phyloP scores from a whole-genome alignment of 2,797 vertebrate genomes.

The Chaunax sp. region DNA sequence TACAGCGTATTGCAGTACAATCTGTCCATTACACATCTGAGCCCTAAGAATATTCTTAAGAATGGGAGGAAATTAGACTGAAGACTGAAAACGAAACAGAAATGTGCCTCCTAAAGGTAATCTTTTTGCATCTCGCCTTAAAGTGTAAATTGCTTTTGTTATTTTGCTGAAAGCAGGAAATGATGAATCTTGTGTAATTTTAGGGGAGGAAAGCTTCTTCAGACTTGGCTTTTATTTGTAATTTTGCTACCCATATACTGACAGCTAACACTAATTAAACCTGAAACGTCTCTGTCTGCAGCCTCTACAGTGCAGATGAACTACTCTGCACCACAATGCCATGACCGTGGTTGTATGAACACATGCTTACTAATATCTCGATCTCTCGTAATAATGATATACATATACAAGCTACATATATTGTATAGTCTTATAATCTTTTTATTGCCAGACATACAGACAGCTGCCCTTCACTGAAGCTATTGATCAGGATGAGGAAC shows the following conservation, averaged over 20 bases:
- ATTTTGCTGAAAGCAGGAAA: slow-evolving; percentile 70
- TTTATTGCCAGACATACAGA: slow-evolving; percentile 16
- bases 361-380: too few species aligned
- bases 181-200: slow-evolving; percentile 57
- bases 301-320: background rate
- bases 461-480: slow-evolving; percentile 38
- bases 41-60: slow-evolving; percentile 50
- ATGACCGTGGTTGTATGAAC: background rate
- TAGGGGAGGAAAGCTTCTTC: slow-evolving; percentile 1
- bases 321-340: background rate
- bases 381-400: background rate
- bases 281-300: background rate
- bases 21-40: slow-evolving; percentile 10
- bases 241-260: slow-evolving; percentile 5
- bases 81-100: slow-evolving; percentile 43
- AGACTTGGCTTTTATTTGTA: slow-evolving; percentile 14
- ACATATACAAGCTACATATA: too few species aligned
- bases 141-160: slow-evolving; percentile 45
- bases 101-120: slow-evolving; percentile 69
- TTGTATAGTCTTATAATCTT: background rate
- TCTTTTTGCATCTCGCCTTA: slow-evolving; percentile 55
- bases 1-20: background rate
- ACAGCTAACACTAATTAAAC: background rate
- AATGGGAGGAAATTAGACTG: slow-evolving; percentile 65
- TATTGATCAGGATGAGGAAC: slow-evolving; percentile 63